These are phyloP conservation scores for Aethes cnicana DNA, from an alignment of 2,888 invertebrate genomes.

Conservation along the genomic window DNA sequence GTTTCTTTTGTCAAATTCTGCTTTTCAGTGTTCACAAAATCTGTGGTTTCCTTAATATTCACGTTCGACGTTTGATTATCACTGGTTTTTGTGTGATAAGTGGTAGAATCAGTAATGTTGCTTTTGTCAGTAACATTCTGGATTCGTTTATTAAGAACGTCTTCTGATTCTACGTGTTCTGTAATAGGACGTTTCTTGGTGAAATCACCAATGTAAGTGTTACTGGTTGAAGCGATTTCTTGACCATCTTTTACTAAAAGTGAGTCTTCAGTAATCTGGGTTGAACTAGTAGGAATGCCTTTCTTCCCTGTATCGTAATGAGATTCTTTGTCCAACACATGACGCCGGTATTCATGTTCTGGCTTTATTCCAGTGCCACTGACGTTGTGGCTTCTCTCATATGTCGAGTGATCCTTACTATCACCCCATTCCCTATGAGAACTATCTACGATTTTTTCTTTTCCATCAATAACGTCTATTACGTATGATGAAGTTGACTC, in stretches of 20 bases:
- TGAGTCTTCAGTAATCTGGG: conserved; percentile 67
- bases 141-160: conserved; percentile 52
- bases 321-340: conserved; percentile 79
- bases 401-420: conserved; percentile 71
- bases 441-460: conserved; percentile 82
- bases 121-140: conserved; percentile 51
- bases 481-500: conserved; percentile 84
- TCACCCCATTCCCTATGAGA: conserved; percentile 83
- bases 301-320: conserved; percentile 82
- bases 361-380: conserved; percentile 81
- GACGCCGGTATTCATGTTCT: conserved; percentile 81
- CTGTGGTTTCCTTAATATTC: conserved; percentile 57
- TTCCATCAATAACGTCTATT: conserved; percentile 84
- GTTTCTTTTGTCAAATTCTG: conserved; percentile 74
- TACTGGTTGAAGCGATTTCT: conserved; percentile 72
- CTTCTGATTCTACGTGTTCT: conserved; percentile 56
- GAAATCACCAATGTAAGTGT: conserved; percentile 71
- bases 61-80: conserved; percentile 51
- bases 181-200: conserved; percentile 71
- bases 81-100: conserved; percentile 49
- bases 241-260: conserved; percentile 68
- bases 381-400: conserved; percentile 80
- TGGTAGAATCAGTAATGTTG: conserved; percentile 44
- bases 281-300: conserved; percentile 74
- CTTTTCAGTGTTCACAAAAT: conserved; percentile 72